Conservation (phyloP, 1,140 invertebrate genomes). For the Thaumatotibia leucotreta region DNA sequence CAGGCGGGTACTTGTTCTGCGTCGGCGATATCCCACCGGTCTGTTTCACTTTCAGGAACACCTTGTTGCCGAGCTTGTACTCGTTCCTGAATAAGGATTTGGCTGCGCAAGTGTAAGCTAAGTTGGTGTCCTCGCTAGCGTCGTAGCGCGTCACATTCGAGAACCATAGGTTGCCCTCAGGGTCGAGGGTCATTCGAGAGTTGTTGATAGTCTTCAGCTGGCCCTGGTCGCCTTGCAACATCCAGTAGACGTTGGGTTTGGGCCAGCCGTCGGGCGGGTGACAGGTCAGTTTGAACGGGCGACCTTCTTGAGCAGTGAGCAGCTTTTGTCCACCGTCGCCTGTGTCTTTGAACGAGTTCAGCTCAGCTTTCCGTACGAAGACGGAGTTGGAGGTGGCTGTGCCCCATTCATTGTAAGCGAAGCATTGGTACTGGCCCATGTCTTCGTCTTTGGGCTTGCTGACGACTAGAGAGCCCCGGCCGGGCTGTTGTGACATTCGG, state of each 20-base stretch:
- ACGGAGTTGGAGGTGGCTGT: slow-evolving; percentile 96
- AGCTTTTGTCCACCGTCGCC: slow-evolving; percentile 83
- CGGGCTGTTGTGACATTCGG: slow-evolving; percentile 94
- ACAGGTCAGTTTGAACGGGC: slow-evolving; percentile 91
- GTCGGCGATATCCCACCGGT: slow-evolving; percentile 83
- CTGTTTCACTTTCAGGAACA: slow-evolving; percentile 86
- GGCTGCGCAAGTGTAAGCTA: slow-evolving; percentile 92
- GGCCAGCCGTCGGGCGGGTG: slow-evolving; percentile 96
- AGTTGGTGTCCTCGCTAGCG: slow-evolving; percentile 82
- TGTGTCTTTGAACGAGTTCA: slow-evolving; percentile 90
- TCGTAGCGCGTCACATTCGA: slow-evolving; percentile 94
- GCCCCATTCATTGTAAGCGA: slow-evolving; percentile 96
- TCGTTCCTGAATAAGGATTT: slow-evolving; percentile 91
- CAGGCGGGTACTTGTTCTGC: slow-evolving; percentile 87
- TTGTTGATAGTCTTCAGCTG: slow-evolving; percentile 93
- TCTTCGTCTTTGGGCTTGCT: slow-evolving; percentile 93
- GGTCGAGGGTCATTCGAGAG: slow-evolving; percentile 94
- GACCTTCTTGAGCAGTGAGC: slow-evolving; percentile 87
- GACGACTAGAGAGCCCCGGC: slow-evolving; percentile 93
- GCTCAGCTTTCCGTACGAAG: slow-evolving; percentile 94
- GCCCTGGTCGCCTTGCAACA: slow-evolving; percentile 87
- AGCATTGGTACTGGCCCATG: slow-evolving; percentile 97
- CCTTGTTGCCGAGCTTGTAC: slow-evolving; percentile 93
- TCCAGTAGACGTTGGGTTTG: slow-evolving; percentile 95
- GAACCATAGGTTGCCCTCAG: slow-evolving; percentile 95